Percentiles rank a stretch among this genome's conserved stretches.
Evolutionary conservation across 2,888 invertebrate species (phyloP).

Genomic region (Leptopilina syphax): DNA sequence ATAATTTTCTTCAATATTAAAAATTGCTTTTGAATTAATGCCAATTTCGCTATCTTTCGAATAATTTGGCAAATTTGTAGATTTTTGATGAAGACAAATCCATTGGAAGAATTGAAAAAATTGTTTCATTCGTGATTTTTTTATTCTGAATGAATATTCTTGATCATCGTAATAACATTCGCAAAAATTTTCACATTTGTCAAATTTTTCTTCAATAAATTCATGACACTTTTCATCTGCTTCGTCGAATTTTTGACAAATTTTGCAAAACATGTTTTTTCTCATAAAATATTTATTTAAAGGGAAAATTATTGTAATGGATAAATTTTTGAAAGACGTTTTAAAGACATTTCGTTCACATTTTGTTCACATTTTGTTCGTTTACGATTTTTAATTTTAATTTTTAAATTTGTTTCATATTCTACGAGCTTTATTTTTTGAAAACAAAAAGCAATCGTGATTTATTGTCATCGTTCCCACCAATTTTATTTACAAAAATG

Average conservation of each 20-base stretch:
- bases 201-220: background rate
- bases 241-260: background rate
- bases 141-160: background rate
- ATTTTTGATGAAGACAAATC: background rate
- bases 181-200: background rate
- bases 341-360: too few species aligned
- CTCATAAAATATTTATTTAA: too few species aligned
- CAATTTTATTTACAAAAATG: too few species aligned
- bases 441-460: too few species aligned
- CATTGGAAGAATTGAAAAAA: constrained; percentile 13
- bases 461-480: too few species aligned
- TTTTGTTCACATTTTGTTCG: too few species aligned
- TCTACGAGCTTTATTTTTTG: too few species aligned
- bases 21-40: background rate
- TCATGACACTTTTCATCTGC: background rate
- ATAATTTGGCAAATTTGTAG: background rate
- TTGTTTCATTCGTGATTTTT: background rate
- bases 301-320: too few species aligned
- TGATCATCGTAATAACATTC: background rate
- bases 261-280: background rate
- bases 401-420: too few species aligned
- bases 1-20: background rate
- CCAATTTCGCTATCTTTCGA: background rate
- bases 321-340: too few species aligned
- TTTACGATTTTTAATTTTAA: too few species aligned